These are phyloP conservation scores for Cryptomyrus ogoouensis DNA, from an alignment of 2,113 vertebrate genomes.

Conservation along the genomic window DNA sequence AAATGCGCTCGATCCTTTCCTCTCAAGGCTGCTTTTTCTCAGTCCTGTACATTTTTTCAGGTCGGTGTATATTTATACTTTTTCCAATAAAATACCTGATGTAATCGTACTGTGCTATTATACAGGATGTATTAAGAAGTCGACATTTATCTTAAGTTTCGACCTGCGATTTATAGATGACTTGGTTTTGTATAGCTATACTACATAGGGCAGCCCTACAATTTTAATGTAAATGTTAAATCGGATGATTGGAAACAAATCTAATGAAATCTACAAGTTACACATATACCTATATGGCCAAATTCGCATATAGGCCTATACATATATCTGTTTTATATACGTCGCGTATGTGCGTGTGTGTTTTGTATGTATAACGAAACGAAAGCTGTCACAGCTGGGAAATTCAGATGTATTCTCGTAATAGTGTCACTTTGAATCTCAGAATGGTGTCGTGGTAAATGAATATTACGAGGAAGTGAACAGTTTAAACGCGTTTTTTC, in stretches of 20 bases:
- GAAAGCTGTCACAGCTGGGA: background rate
- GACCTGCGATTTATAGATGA: background rate
- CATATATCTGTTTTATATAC: background rate
- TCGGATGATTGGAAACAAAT: background rate
- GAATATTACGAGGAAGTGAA: background rate
- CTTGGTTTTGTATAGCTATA: background rate
- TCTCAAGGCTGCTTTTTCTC: background rate
- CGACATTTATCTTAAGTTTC: background rate
- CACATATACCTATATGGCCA: background rate
- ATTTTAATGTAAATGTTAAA: background rate
- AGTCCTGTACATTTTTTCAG: background rate
- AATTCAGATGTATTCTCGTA: background rate
- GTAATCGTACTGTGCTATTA: background rate
- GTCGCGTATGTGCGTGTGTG: background rate
- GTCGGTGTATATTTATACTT: background rate
- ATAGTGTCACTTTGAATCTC: background rate
- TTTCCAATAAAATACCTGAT: background rate
- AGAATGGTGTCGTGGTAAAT: background rate
- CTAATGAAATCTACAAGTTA: background rate
- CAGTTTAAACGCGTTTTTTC: background rate
- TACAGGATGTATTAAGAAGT: background rate
- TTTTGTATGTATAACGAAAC: background rate
- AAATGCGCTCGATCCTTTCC: background rate
- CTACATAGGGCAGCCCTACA: background rate
- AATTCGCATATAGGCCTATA: background rate